A percentile compares a stretch with the other conserved stretches of the same genome.
Conservation (phyloP, 2,797 vertebrate genomes). For the Megaceryle alcyon region DNA sequence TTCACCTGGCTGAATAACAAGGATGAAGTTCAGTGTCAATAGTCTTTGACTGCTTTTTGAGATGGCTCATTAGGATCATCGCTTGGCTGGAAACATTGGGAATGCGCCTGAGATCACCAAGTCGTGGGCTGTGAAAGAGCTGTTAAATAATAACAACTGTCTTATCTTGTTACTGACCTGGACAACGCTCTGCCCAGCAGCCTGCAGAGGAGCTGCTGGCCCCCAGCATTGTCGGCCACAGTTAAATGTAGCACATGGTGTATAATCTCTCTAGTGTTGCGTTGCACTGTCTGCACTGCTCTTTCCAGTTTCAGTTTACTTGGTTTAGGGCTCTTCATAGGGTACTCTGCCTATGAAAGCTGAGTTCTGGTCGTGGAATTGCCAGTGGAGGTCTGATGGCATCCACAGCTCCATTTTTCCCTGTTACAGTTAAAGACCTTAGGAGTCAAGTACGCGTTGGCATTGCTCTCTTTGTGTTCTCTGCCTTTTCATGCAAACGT, state of each 20-base stretch:
- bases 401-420: background rate
- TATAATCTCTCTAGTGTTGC: accelerated
- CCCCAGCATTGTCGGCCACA: accelerated
- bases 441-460: background rate
- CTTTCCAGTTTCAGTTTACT: background rate
- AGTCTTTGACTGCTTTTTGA: background rate
- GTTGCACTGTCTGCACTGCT: background rate
- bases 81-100: background rate
- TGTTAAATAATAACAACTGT: background rate
- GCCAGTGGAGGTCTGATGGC: background rate
- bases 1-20: background rate
- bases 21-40: background rate
- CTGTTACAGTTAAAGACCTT: accelerated
- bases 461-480: background rate
- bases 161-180: background rate
- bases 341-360: accelerated
- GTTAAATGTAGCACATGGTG: accelerated
- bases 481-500: background rate
- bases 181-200: background rate
- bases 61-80: background rate
- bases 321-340: background rate
- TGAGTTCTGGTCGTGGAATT: background rate
- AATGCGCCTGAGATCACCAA: background rate
- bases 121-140: background rate
- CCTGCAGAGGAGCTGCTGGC: background rate